A percentile compares a stretch with the other conserved stretches of the same genome.
Conservation (phyloP, 1,140 invertebrate species). For the Dreissena rostriformis region DNA sequence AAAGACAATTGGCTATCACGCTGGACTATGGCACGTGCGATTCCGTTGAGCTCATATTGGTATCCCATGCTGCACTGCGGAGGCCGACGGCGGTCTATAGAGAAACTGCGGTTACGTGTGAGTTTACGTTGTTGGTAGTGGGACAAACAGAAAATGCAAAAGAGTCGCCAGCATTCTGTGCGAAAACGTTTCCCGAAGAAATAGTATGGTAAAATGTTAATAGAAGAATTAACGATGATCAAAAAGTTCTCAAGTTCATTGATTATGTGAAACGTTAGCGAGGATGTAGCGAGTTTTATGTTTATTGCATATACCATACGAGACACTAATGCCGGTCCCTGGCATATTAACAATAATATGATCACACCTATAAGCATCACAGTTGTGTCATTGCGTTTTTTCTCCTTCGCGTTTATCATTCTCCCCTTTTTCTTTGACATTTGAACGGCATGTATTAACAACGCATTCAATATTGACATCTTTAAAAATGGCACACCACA, state of each 20-base stretch:
- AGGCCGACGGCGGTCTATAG: constrained; percentile 63
- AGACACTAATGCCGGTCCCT: constrained; percentile 79
- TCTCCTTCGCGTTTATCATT: constrained; percentile 77
- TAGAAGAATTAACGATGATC: constrained; percentile 80
- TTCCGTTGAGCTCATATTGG: constrained; percentile 61
- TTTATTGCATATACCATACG: constrained; percentile 79
- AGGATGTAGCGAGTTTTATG: constrained; percentile 52
- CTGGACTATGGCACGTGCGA: constrained; percentile 31
- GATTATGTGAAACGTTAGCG: constrained; percentile 65
- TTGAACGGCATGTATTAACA: constrained; percentile 79
- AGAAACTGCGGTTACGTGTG: constrained; percentile 67
- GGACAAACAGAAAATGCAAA: constrained; percentile 76
- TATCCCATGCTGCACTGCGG: constrained; percentile 52
- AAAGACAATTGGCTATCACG: constrained; percentile 59
- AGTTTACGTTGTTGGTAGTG: constrained; percentile 69
- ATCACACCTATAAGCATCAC: constrained; percentile 81
- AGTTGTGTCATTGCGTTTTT: constrained; percentile 79
- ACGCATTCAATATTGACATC: constrained; percentile 77
- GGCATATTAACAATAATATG: constrained; percentile 80
- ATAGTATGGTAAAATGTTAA: constrained; percentile 81
- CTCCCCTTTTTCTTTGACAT: constrained; percentile 74
- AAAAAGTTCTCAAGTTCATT: constrained; percentile 80
- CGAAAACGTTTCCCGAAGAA: constrained; percentile 80
- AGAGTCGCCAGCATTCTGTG: constrained; percentile 75
- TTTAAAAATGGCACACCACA: constrained; percentile 78